Evolutionary conservation across 1,140 invertebrate species (phyloP), one percentile per base, ranked within the genome.

Genomic region (Zaprionus taronus): DNA sequence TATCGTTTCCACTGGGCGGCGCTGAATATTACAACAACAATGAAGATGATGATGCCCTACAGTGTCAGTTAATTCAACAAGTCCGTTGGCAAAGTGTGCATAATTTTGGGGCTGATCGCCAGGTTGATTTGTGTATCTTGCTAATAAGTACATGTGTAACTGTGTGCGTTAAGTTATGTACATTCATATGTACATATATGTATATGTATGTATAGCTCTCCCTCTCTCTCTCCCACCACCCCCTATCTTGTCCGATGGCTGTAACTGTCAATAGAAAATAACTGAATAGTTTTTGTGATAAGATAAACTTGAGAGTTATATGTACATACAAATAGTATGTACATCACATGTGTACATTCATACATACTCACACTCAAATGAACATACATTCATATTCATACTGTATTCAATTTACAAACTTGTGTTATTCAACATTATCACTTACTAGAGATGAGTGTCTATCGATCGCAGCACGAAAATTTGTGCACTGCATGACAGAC

Each of bases 1-100:
- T 78, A 78, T 78, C 75, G 69, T 72, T 47, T 28, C 44, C 55
- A 34, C 47, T 47, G 26, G 44, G 34, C 64, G 36, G 36, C 55
- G 53, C 26, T 34, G 22, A 60, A 36, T 64, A 49, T 64, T 36
- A 11, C 20, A 51, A 24, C 67, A 72, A 47, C 44, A 66, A 72
- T 28, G 28, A 7, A 9, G 28, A 7, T n/a, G n/a, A 17, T 5
- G 41, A 58, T 72, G 34, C 68, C 26, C 67, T 76, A 66, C 68
- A 61, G 31, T 71, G 56, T 26, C 55, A 53, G 36, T 60, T 58
- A 58, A 71, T 51, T 70, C 60, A 61, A 61, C 62, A 72, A 76
- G 22, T 64, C 51, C 15, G 20, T 69, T 70, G 34, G 12, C 7
- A 57, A 49, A 34, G 31, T 49, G 44, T 5, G 28, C 44, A 28